These are phyloP conservation scores for Sebastes wilsoni DNA, from an alignment of 2,797 vertebrate species.

Conservation along the genomic window DNA sequence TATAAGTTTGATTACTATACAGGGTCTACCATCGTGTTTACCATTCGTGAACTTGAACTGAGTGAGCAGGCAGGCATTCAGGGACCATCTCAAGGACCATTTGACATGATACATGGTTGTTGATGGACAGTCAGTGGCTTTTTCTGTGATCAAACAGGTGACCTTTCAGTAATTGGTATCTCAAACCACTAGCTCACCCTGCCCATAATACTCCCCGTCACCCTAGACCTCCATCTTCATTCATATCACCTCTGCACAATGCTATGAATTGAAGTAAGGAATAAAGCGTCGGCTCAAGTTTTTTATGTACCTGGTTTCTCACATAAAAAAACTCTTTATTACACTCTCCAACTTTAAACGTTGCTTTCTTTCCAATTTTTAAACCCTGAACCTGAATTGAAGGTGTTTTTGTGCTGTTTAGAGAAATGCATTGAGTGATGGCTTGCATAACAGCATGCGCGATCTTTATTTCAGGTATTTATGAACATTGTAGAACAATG, in stretches of 20 bases:
- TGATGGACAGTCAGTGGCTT: constrained; percentile 48
- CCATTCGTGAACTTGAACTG: constrained; percentile 28
- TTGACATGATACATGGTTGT: constrained; percentile 43
- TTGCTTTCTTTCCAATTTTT: not conserved
- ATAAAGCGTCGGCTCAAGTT: not conserved
- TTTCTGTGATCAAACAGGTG: constrained; percentile 58
- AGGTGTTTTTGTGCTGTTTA: not conserved
- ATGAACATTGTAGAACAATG: not conserved
- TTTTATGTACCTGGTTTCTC: not conserved
- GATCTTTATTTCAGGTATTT: constrained; percentile 16
- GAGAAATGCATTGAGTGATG: not conserved
- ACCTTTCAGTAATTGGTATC: constrained; percentile 65
- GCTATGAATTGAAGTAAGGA: not conserved
- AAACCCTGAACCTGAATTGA: constrained; percentile 9
- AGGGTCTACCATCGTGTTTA: not conserved
- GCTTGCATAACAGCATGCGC: not conserved
- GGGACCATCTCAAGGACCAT: constrained; percentile 51
- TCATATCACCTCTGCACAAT: not conserved
- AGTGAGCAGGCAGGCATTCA: constrained; percentile 15
- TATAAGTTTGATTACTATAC: constrained; percentile 15
- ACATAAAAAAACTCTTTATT: not conserved
- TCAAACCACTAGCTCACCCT: constrained; percentile 46
- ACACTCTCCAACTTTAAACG: not conserved
- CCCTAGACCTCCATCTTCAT: not conserved
- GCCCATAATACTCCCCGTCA: constrained; percentile 11